phyloP scores from a whole-genome alignment of 2,113 vertebrate genomes.

The Neofelis nebulosa region DNA sequence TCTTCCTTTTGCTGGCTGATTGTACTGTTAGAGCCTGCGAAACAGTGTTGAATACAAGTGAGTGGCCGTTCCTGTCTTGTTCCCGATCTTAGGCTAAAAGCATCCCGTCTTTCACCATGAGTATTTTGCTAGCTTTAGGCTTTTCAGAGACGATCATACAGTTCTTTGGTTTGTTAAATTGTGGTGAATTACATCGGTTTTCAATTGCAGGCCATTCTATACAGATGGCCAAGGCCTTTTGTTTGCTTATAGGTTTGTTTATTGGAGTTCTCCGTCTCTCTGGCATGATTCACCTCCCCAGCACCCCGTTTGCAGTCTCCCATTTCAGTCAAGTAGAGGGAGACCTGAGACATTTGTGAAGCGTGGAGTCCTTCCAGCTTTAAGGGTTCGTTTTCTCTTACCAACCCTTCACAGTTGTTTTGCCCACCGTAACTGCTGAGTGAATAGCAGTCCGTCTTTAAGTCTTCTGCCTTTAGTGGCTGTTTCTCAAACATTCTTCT shows the following conservation, averaged over 20 bases:
- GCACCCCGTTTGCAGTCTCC: neutral
- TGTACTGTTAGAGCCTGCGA: neutral
- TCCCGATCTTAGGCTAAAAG: neutral
- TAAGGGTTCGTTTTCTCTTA: neutral
- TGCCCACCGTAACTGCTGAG: neutral
- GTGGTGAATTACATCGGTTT: neutral
- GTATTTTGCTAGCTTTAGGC: neutral
- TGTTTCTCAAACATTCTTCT: neutral
- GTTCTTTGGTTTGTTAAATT: neutral
- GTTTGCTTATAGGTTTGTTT: neutral
- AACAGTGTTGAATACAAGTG: neutral
- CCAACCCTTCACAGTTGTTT: neutral
- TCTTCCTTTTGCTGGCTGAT: neutral
- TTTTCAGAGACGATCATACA: neutral
- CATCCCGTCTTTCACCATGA: neutral
- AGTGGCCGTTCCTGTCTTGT: neutral
- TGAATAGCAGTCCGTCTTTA: neutral
- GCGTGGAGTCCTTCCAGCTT: neutral
- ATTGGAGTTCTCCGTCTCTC: neutral
- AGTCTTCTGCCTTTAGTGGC: neutral
- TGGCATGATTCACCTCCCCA: neutral
- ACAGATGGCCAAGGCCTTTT: neutral
- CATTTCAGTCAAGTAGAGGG: neutral
- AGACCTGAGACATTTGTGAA: neutral
- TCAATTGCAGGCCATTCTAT: neutral